Percentiles rank a stretch among this genome's conserved stretches.
Evolutionary conservation across 2,113 vertebrate species (phyloP).

Genomic region (Heteronetta atricapilla): DNA sequence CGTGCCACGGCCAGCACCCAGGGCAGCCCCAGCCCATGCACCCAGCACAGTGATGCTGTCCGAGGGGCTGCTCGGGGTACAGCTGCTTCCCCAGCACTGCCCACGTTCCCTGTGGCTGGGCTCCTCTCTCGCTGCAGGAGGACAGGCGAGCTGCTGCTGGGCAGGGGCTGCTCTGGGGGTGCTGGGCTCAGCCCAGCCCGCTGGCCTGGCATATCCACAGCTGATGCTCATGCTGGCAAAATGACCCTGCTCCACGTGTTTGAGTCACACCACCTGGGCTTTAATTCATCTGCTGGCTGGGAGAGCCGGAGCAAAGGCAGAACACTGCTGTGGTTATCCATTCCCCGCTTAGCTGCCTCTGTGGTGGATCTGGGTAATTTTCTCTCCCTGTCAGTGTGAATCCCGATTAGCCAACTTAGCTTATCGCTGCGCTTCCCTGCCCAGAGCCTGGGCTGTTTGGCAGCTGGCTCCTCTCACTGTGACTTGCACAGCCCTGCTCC

Average conservation of each 20-base stretch:
- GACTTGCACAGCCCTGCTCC: fast-evolving
- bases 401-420: background rate
- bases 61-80: fast-evolving
- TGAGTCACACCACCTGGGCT: background rate
- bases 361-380: background rate
- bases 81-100: background rate
- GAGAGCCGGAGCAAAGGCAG: background rate
- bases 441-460: fast-evolving
- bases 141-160: background rate
- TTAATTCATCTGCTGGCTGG: background rate
- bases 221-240: background rate
- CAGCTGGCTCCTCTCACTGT: background rate
- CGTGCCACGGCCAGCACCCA: background rate
- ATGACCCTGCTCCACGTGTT: fast-evolving
- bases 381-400: background rate
- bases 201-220: background rate
- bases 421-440: background rate
- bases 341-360: background rate
- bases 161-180: background rate
- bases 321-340: background rate
- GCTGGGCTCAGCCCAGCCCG: background rate
- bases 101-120: fast-evolving
- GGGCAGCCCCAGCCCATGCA: background rate
- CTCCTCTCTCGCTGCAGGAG: background rate
- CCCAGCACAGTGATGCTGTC: fast-evolving